Percentiles rank a stretch among this genome's conserved stretches.
These are phyloP conservation scores for Papilio elwesi DNA, from an alignment of 2,888 invertebrate species.

Conservation along the genomic window DNA sequence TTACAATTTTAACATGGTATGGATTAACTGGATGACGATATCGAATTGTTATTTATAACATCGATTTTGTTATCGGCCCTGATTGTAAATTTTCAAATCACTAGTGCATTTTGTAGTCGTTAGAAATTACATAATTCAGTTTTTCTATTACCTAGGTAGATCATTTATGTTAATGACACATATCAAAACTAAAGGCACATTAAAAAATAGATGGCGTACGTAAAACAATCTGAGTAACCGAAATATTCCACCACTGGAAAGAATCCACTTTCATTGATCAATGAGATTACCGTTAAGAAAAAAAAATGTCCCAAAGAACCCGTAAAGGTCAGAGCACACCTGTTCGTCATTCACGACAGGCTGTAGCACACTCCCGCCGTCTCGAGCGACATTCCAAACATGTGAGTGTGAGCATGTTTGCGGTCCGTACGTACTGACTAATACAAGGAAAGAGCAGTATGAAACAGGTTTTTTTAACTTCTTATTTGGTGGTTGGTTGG, in stretches of 20 bases:
- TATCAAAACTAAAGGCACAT: no score
- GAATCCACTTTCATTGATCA: slow-evolving; percentile 23
- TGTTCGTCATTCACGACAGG: slow-evolving; percentile 27
- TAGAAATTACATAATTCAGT: no score
- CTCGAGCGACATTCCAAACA: slow-evolving; percentile 54
- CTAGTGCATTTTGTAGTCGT: no score
- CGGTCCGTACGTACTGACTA: slow-evolving; percentile 43
- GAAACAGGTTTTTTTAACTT: not conserved
- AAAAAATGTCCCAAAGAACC: slow-evolving; percentile 23
- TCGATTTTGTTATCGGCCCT: no score
- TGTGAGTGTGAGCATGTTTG: slow-evolving; percentile 61
- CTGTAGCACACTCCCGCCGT: slow-evolving; percentile 27
- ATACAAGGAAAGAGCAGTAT: slow-evolving; percentile 33
- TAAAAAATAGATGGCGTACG: no score
- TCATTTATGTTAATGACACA: no score
- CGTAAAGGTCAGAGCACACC: slow-evolving; percentile 39
- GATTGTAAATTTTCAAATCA: no score
- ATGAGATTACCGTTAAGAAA: slow-evolving; percentile 4
- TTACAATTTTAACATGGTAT: no score
- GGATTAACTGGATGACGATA: no score
- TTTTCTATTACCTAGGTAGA: no score
- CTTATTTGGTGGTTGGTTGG: no score
- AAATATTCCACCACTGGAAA: not conserved
- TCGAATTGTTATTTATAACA: no score
- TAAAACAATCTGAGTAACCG: not conserved